Percentiles rank a stretch among this genome's conserved stretches.
phyloP scores from a whole-genome alignment of 2,113 vertebrate genomes.

The Cochlearius cochlearius region DNA sequence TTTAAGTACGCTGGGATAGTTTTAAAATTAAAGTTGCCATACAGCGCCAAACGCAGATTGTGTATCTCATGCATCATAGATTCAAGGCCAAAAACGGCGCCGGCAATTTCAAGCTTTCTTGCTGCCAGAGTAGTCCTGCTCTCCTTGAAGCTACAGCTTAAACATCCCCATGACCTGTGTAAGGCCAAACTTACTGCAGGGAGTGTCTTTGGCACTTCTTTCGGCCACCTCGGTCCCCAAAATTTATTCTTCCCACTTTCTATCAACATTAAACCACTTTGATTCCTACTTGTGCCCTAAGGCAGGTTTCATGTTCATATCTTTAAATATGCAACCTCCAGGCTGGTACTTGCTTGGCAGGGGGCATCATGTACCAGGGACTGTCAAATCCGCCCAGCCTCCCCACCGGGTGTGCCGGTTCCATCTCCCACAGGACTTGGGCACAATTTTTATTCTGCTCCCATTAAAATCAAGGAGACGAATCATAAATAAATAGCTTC shows the following conservation, averaged over 20 bases:
- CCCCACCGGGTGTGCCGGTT: not conserved
- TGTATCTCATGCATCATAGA: not conserved
- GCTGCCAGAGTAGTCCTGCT: not conserved
- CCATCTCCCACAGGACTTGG: not conserved
- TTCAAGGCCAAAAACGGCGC: not conserved
- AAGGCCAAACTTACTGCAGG: not conserved
- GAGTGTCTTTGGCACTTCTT: not conserved
- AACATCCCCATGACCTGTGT: rapidly evolving
- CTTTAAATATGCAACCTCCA: not conserved
- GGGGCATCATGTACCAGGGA: not conserved
- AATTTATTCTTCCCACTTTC: not conserved
- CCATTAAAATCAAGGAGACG: rapidly evolving
- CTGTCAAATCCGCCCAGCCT: too few species aligned
- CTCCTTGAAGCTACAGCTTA: not conserved
- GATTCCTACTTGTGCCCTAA: not conserved
- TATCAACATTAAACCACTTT: not conserved
- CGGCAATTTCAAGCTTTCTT: not conserved
- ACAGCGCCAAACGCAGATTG: not conserved
- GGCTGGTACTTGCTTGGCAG: not conserved
- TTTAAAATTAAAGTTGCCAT: not conserved
- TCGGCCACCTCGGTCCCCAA: not conserved
- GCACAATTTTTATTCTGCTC: not conserved
- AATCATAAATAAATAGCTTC: not conserved
- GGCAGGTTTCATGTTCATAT: not conserved
- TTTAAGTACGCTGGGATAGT: not conserved